Evolutionary conservation across 2,888 invertebrate species (phyloP).

Genomic region (Lithophane leautieri): DNA sequence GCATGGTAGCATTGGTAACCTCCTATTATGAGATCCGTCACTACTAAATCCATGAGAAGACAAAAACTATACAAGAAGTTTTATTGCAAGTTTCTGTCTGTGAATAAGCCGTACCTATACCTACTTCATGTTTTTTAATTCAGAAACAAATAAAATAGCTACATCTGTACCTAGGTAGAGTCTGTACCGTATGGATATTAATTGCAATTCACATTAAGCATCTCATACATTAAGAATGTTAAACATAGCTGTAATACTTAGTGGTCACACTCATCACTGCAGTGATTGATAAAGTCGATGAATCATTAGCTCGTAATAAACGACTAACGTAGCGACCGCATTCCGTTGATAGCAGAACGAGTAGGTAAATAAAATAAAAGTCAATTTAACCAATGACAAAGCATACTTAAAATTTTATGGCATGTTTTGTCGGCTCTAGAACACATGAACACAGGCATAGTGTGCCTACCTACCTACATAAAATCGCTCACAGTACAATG

Average conservation of each 20-base stretch:
- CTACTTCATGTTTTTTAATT: not conserved
- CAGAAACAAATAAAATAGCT: not conserved
- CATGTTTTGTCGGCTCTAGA: constrained; percentile 40
- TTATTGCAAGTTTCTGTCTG: not conserved
- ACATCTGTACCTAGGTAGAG: not conserved
- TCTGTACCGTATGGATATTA: not conserved
- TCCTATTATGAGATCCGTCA: not conserved
- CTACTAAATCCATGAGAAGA: not conserved
- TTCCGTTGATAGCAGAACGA: constrained; percentile 83
- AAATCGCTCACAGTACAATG: constrained; percentile 14
- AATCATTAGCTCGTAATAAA: constrained; percentile 83
- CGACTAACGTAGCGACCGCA: constrained; percentile 83
- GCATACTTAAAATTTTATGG: constrained; percentile 51
- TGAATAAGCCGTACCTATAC: too few relatives aligned
- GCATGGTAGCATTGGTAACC: not conserved
- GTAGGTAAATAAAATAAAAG: constrained; percentile 77
- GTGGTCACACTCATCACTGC: constrained; percentile 63
- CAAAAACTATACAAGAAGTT: too few relatives aligned
- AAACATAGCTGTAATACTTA: constrained; percentile 31
- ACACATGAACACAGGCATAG: constrained; percentile 16
- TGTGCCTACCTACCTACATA: constrained; percentile 5
- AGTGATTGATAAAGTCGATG: constrained; percentile 84
- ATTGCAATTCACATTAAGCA: constrained; percentile 14
- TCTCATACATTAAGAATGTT: constrained; percentile 20
- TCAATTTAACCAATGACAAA: constrained; percentile 69